These are phyloP conservation scores for Oxystoma pomonae DNA, from an alignment of 2,888 invertebrate species.

Conservation along the genomic window DNA sequence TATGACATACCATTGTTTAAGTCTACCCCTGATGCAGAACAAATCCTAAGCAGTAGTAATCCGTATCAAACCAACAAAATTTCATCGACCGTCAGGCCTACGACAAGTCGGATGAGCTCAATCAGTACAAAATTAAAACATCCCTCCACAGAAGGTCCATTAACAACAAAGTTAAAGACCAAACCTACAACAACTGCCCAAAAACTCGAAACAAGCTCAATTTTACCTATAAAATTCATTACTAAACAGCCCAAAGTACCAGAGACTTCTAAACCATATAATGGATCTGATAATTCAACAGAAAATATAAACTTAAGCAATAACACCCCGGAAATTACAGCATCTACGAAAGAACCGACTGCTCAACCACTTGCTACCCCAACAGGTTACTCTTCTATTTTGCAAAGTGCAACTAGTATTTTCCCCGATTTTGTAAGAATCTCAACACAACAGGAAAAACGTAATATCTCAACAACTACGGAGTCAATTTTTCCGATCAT, in stretches of 20 bases:
- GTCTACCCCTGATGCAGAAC: not conserved
- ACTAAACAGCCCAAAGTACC: not conserved
- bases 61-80: not conserved
- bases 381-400: not conserved
- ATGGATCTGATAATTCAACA: not conserved
- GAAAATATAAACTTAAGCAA: no score
- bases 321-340: conserved; percentile 10
- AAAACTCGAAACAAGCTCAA: not conserved
- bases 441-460: not conserved
- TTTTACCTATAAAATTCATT: not conserved
- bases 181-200: not conserved
- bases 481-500: not conserved
- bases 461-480: not conserved
- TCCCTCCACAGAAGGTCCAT: not conserved
- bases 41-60: not conserved
- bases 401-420: not conserved
- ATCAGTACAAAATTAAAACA: not conserved
- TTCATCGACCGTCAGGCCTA: not conserved
- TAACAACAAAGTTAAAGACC: not conserved
- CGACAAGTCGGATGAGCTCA: not conserved
- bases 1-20: not conserved
- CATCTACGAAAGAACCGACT: conserved; percentile 5
- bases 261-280: not conserved
- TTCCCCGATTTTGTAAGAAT: not conserved
- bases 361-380: not conserved